phyloP scores from a whole-genome alignment of 1,140 invertebrate genomes.

The Neuroterus valhalla region DNA sequence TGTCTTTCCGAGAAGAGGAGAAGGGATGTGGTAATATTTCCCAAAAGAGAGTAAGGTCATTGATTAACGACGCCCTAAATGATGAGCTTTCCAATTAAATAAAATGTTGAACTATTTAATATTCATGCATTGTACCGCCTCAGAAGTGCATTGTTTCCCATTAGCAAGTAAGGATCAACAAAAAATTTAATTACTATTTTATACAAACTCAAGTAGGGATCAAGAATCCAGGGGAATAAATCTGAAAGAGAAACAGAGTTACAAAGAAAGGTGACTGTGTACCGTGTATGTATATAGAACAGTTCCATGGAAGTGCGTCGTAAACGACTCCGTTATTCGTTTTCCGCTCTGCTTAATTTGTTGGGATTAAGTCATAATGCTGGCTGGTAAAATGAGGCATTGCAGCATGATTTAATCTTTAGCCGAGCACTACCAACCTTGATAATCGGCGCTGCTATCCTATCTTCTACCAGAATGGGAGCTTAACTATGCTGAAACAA shows the following conservation, averaged over 20 bases:
- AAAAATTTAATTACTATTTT: neutral
- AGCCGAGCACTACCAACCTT: conserved; percentile 1
- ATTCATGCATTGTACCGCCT: no score
- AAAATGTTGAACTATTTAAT: no score
- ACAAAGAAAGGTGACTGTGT: neutral
- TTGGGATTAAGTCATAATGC: conserved; percentile 16
- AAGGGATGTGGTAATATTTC: no score
- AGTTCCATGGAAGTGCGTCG: conserved; percentile 1
- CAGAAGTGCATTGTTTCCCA: no score
- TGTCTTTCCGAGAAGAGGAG: no score
- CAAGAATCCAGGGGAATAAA: neutral
- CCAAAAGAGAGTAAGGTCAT: no score
- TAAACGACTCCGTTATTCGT: conserved; percentile 13
- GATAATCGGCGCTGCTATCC: neutral
- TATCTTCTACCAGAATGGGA: neutral
- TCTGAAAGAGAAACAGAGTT: neutral
- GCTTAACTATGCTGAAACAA: conserved; percentile 2
- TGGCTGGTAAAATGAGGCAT: conserved; percentile 4
- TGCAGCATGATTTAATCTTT: conserved; percentile 16
- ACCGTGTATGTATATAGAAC: neutral
- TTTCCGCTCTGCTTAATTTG: conserved; percentile 11
- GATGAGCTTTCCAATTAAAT: no score
- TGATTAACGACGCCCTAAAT: no score
- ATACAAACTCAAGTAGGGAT: neutral
- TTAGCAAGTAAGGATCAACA: no score